phyloP scores from a whole-genome alignment of 2,797 vertebrate species.

The Mergus octosetaceus region DNA sequence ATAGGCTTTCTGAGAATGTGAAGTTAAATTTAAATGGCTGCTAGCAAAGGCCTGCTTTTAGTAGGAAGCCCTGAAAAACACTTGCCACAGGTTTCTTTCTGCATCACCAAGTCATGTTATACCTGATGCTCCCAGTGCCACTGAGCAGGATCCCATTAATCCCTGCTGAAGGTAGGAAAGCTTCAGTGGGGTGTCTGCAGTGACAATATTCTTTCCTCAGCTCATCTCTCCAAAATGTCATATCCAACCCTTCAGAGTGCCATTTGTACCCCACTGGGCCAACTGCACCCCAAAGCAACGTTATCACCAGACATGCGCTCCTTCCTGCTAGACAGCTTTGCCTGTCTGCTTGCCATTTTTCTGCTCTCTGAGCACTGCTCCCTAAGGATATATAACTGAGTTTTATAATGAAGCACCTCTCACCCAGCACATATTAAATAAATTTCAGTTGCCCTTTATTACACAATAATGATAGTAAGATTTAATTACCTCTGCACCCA shows the following conservation, averaged over 20 bases:
- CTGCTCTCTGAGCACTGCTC: background rate
- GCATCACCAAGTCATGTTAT: fast-evolving
- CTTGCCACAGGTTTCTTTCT: background rate
- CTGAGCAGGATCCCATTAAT: background rate
- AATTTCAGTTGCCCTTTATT: constrained; percentile 54
- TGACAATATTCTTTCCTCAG: background rate
- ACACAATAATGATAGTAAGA: constrained; percentile 52
- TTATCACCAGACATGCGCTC: background rate
- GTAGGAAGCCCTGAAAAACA: background rate
- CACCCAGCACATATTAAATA: constrained; percentile 53
- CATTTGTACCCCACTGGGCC: background rate
- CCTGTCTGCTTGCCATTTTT: background rate
- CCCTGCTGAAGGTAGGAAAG: background rate
- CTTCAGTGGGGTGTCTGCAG: background rate
- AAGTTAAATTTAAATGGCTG: background rate
- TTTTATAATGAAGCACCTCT: constrained; percentile 56
- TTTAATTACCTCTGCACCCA: constrained; percentile 62
- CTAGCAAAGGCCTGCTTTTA: background rate
- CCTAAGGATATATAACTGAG: constrained; percentile 21
- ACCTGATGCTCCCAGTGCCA: background rate
- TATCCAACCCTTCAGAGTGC: background rate
- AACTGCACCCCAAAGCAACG: background rate
- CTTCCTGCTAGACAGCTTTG: background rate
- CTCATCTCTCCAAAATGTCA: background rate
- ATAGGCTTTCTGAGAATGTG: background rate